phyloP scores from a whole-genome alignment of 2,888 invertebrate species.

The Cephus runcator region DNA sequence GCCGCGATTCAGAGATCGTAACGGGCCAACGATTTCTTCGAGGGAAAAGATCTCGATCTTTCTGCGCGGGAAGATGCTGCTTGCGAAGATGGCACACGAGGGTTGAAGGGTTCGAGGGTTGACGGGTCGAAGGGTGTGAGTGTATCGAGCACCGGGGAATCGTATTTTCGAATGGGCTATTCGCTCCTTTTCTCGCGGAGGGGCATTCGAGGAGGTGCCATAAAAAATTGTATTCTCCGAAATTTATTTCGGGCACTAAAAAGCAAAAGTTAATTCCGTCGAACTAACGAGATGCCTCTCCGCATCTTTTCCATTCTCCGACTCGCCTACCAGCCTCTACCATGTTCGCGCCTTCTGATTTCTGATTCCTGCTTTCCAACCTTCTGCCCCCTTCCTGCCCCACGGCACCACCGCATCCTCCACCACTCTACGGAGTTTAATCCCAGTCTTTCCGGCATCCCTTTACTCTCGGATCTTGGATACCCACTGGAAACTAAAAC shows the following conservation, averaged over 20 bases:
- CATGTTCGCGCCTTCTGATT: too few relatives aligned
- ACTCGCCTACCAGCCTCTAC: neutral
- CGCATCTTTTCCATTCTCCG: neutral
- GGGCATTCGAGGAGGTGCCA: neutral
- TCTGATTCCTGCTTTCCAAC: neutral
- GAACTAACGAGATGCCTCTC: neutral
- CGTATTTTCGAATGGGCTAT: neutral
- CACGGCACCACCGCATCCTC: neutral
- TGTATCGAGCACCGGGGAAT: conserved; percentile 4
- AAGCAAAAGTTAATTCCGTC: conserved; percentile 2
- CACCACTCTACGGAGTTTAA: too few relatives aligned
- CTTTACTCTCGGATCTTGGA: too few relatives aligned
- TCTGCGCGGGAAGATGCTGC: too few relatives aligned
- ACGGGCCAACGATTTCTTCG: too few relatives aligned
- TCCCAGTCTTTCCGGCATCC: too few relatives aligned
- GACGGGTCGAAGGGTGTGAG: neutral
- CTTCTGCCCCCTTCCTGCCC: neutral
- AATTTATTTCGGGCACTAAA: neutral
- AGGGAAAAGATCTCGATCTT: too few relatives aligned
- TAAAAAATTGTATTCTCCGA: neutral
- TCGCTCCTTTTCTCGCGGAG: neutral
- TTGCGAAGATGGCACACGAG: too few relatives aligned
- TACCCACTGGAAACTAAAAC: too few relatives aligned
- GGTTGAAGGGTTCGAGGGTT: too few relatives aligned
- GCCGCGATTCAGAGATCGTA: too few relatives aligned